phyloP scores from a whole-genome alignment of 1,140 invertebrate genomes.

The Oscheius sp. region DNA sequence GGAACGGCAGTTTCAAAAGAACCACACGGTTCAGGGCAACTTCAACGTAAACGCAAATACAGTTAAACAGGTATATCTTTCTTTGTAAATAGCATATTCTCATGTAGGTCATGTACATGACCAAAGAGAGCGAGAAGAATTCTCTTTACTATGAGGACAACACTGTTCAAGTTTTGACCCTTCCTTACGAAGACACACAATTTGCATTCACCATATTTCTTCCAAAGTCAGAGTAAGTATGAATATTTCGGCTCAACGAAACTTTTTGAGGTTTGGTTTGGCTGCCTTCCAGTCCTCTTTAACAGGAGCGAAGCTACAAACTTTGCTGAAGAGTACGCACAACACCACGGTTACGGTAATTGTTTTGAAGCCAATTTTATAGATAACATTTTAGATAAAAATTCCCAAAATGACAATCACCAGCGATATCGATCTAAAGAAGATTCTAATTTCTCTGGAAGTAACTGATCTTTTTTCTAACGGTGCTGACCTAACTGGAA shows the following conservation, averaged over 20 bases:
- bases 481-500: constrained; percentile 12
- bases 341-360: not conserved
- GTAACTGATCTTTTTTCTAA: not conserved
- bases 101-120: constrained; percentile 1
- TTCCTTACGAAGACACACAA: not conserved
- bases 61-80: not conserved
- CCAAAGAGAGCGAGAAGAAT: not conserved
- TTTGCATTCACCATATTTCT: constrained; percentile 3
- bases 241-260: not conserved
- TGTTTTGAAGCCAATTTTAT: not conserved
- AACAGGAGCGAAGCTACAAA: not conserved
- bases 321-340: not conserved
- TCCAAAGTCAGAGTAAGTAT: not conserved
- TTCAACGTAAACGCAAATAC: not conserved
- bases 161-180: not conserved
- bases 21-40: not conserved
- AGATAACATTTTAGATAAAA: not conserved
- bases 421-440: constrained; percentile 1
- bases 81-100: not conserved
- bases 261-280: not conserved
- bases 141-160: not conserved
- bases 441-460: not conserved
- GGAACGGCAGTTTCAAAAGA: not conserved
- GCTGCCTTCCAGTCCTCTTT: not conserved
- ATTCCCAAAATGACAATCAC: constrained; percentile 9